These are phyloP conservation scores for Heliconius erato DNA, from an alignment of 2,888 invertebrate species.

Conservation along the genomic window DNA sequence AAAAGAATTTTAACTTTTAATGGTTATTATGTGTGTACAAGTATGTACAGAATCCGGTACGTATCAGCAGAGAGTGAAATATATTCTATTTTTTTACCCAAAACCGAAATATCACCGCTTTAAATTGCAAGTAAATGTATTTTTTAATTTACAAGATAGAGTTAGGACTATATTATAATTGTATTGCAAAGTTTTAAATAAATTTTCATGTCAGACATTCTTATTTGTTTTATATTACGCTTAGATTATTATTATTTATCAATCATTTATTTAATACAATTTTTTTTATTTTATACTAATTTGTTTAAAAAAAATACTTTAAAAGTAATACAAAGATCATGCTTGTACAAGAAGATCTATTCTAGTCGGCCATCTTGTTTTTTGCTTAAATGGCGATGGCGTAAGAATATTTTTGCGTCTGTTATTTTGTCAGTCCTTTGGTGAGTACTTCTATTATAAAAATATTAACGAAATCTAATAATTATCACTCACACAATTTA, in stretches of 20 bases:
- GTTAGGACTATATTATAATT: background rate
- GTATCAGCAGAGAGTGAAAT: background rate
- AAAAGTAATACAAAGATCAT: background rate
- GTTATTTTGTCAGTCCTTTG: background rate
- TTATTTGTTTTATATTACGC: background rate
- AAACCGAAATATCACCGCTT: background rate
- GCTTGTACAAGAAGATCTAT: too few species aligned
- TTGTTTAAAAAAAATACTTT: background rate
- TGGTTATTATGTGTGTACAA: too few species aligned
- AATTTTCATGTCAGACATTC: slow-evolving; percentile 5
- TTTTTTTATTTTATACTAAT: too few species aligned
- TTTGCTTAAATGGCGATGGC: too few species aligned
- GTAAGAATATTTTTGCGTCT: background rate
- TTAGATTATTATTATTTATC: background rate
- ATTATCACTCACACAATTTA: too few species aligned
- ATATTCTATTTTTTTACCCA: background rate
- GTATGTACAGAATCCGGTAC: background rate
- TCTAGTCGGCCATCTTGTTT: too few species aligned
- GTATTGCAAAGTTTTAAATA: slow-evolving; percentile 17
- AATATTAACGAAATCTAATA: background rate
- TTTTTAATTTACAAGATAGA: background rate
- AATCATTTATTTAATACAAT: too few species aligned
- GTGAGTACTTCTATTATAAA: background rate
- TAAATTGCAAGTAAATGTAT: background rate
- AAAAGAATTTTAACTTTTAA: too few species aligned